These are phyloP conservation scores for Tragelaphus eurycerus DNA, from an alignment of 2,797 vertebrate species.

Conservation along the genomic window DNA sequence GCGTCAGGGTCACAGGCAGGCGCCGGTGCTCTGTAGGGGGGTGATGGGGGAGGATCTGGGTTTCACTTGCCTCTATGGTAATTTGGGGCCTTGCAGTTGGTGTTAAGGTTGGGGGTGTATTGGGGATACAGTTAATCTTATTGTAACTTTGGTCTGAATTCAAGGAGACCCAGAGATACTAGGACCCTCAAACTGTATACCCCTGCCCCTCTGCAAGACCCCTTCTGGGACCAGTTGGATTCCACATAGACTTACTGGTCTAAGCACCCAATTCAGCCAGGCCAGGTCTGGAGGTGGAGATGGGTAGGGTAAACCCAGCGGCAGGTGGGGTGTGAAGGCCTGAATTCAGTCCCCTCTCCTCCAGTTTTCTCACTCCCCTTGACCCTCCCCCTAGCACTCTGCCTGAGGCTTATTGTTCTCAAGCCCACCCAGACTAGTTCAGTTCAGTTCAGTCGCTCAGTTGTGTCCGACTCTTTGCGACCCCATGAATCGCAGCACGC, in stretches of 20 bases:
- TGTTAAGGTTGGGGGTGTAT: neutral
- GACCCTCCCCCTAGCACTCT: rapidly evolving
- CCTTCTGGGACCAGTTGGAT: neutral
- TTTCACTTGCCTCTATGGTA: constrained; percentile 19
- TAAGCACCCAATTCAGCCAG: neutral
- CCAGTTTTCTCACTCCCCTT: neutral
- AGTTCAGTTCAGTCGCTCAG: too few species aligned
- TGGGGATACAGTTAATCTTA: neutral
- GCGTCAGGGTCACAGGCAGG: constrained; percentile 8
- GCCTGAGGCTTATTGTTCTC: neutral
- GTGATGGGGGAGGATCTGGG: neutral
- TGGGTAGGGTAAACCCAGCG: neutral
- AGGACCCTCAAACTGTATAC: neutral
- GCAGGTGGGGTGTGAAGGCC: neutral
- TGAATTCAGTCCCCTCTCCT: neutral
- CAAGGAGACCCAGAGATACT: neutral
- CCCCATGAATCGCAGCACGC: too few species aligned
- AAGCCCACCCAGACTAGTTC: neutral
- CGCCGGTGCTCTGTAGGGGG: neutral
- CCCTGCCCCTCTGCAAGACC: neutral
- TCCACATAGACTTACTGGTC: neutral
- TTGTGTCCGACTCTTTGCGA: too few species aligned
- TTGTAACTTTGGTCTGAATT: neutral
- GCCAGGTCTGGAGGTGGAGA: neutral
- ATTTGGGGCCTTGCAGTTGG: constrained; percentile 29